Evolutionary conservation across 2,797 vertebrate species (phyloP), one percentile per base, ranked within the genome.

Genomic region (Capromys pilorides): DNA sequence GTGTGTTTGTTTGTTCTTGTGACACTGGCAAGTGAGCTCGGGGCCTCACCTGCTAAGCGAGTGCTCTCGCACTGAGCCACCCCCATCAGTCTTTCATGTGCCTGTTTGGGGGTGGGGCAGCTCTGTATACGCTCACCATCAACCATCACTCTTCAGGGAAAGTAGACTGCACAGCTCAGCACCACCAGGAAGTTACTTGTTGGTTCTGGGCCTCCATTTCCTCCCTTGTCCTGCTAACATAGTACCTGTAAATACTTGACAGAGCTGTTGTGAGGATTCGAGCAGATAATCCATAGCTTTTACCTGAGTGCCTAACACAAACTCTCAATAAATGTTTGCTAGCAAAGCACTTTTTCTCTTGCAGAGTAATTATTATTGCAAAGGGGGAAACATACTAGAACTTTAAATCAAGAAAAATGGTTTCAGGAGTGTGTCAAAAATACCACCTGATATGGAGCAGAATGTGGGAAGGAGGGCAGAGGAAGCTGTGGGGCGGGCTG

Each of bases 331-430:
- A 89, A 75, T 54, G 57, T 69, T 54, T 57, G 51, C 81, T 90
- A 45, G 81, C 87, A 39, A 9, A 59, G 66, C 26, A 8, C 39
- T 49, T 39, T 51, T 80, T 85, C 41, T n/a, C 84, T 69, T 80
- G 49, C 85, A 90, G 75, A 64, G 89, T 73, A 67, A 96, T 91
- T 87, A 93, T 82, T 73, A 86, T 7, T 94, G 24, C 94, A 95
- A 95, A 91, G 75, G 90, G 67, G 77, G 92, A 95, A 96, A 86
- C 67, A 64, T 64, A 93, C 86, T 80, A 59, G 82, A 62, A 36
- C 88, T 97, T 96, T 41, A 92, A 96, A 88, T 95, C 79, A 87
- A 81, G 71, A 94, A 49, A 89, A 83, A 87, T 90, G 51, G 67
- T 69, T 78, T 71, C 69, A 88, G n/a, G 49, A 39, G 24, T 79